Base-by-base conservation (phyloP, 2,888 invertebrate genomes). In the Sisyra terminalis region DNA sequence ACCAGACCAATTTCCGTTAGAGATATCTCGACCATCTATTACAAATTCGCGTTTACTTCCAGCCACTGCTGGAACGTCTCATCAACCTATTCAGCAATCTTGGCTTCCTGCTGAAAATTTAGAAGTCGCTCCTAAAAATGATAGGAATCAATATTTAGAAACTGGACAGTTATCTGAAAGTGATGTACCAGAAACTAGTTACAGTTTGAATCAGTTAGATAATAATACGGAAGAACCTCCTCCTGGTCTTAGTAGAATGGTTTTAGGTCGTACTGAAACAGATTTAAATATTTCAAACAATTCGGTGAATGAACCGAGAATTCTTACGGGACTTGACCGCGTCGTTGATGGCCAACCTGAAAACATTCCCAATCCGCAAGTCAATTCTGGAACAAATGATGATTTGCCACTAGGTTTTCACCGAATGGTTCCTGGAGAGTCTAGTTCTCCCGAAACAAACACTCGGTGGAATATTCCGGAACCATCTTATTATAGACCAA, bases 81-180 rank as follows among this genome's bases (percentile, higher is more conserved):
- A n/a, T n/a, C n/a, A n/a, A 31, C 13, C 40, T n/a, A 36, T 45
- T 13, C 48, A 45, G 30, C 52, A 49, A 36, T 53, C 56, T 44
- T 56, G 65, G 40, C 67, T 68, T 2, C 39, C 39, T 18, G 37
- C 29, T 9, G 73, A 73, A 45, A 73, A 73, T 53, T 59, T 69
- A 51, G 78, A 78, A 58, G 66, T 74, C 18, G 70, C 72, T 9
- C 76, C 78, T 0, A 74, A 71, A 46, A 75, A 73, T 55, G 82
- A 83, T 51, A 66, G 82, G 45, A 80, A 82, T 56, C 78, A 82
- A 57, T 83, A 83, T 57, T 60, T 83, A 45, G 81, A 82, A 60
- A 83, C 82, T 2, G 81, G 81, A 13, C 80, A 81, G 53, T 59
- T 82, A 38, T 79, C 78, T 2, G 72, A 73, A 50, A 61, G 64